phyloP scores from a whole-genome alignment of 2,797 vertebrate genomes.

The Urophycis tenuis region DNA sequence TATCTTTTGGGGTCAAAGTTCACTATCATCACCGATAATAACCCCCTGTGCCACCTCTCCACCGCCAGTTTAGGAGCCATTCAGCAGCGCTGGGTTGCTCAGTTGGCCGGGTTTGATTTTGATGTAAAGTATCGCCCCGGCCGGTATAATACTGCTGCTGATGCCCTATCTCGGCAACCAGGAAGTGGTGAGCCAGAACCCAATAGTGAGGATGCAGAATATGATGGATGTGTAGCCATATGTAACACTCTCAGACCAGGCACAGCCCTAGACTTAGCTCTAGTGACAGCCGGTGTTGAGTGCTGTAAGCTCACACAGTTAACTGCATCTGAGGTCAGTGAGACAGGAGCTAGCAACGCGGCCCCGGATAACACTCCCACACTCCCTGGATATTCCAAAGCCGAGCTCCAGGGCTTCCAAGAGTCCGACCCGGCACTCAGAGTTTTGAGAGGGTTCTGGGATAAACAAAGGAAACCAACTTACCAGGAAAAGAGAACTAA shows the following conservation, averaged over 20 bases:
- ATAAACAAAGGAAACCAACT: neutral
- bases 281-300: conserved; percentile 3
- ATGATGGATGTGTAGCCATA: conserved; percentile 20
- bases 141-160: conserved; percentile 4
- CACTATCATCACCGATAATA: conserved; percentile 25
- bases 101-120: conserved; percentile 24
- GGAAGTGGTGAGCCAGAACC: neutral
- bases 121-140: conserved; percentile 12
- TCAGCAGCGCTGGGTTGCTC: conserved; percentile 22
- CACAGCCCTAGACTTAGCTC: conserved; percentile 9
- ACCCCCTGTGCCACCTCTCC: conserved; percentile 25
- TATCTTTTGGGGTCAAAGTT: conserved; percentile 29
- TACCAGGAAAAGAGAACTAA: neutral
- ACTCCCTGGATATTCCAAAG: conserved; percentile 19
- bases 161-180: conserved; percentile 11
- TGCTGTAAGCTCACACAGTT: conserved; percentile 6
- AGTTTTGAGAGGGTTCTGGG: conserved; percentile 1
- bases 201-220: conserved; percentile 8
- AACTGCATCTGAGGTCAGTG: neutral
- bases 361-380: conserved; percentile 13
- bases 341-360: rapidly evolving
- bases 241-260: conserved; percentile 10
- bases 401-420: neutral
- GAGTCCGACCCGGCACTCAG: neutral
- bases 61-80: conserved; percentile 8